phyloP scores from a whole-genome alignment of 2,797 vertebrate genomes.

The Macropus fuliginosus region DNA sequence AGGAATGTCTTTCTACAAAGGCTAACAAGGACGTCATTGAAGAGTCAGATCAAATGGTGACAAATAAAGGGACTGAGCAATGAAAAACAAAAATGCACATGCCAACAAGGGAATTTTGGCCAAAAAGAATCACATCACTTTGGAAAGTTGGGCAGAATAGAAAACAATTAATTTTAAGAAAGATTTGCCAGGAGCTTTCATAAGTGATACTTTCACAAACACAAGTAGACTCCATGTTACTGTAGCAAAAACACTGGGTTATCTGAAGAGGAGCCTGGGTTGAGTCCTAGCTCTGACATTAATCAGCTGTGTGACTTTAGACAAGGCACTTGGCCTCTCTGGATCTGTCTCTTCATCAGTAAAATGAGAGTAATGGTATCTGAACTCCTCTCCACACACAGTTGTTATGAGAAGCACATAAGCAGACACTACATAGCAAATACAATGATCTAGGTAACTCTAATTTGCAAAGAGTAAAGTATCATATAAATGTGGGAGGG shows the following conservation, averaged over 20 bases:
- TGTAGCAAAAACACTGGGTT: neutral
- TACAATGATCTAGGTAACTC: neutral
- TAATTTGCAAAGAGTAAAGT: neutral
- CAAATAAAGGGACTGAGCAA: neutral
- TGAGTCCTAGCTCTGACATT: neutral
- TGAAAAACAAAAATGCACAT: neutral
- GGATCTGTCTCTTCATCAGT: neutral
- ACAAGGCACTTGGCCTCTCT: neutral
- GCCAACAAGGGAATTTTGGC: neutral
- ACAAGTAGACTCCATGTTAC: neutral
- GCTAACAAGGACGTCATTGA: neutral
- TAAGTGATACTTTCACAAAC: neutral
- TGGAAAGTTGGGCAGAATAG: neutral
- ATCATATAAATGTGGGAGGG: neutral
- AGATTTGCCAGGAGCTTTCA: neutral
- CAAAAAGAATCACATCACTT: neutral
- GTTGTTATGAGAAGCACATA: neutral
- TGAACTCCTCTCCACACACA: neutral
- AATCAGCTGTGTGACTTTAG: neutral
- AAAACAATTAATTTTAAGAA: neutral
- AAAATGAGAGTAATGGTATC: neutral
- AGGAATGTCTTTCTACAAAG: neutral
- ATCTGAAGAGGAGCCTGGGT: neutral
- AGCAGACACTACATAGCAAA: neutral
- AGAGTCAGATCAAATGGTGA: neutral